Evolutionary conservation across 2,797 vertebrate species (phyloP).

Genomic region (Setipinna tenuifilis): DNA sequence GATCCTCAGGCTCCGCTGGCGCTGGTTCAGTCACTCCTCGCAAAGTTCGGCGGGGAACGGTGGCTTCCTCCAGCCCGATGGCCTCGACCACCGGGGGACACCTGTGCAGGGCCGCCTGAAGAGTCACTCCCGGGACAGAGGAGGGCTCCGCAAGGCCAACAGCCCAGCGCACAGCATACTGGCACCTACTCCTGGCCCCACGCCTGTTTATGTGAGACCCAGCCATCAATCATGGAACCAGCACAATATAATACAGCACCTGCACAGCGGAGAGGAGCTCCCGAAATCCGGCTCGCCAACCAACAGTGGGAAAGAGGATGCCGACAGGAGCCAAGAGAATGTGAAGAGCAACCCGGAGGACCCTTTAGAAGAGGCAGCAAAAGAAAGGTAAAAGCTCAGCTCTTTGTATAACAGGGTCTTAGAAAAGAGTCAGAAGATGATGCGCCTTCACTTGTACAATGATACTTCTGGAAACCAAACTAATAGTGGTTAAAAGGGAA

Average conservation of each 20-base stretch:
- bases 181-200: constrained; percentile 82
- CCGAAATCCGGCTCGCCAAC: constrained; percentile 76
- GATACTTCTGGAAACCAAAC: constrained; percentile 35
- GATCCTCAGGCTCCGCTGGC: constrained; percentile 95
- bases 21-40: constrained; percentile 96
- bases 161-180: constrained; percentile 90
- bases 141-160: constrained; percentile 87
- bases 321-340: constrained; percentile 72
- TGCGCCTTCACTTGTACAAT: constrained; percentile 40
- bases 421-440: constrained; percentile 41
- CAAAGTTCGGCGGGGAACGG: constrained; percentile 85
- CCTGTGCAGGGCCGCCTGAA: constrained; percentile 88
- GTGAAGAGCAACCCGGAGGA: constrained; percentile 81
- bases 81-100: constrained; percentile 89
- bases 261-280: constrained; percentile 78
- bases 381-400: constrained; percentile 83
- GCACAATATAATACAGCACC: constrained; percentile 83
- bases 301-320: constrained; percentile 76
- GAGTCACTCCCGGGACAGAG: constrained; percentile 91
- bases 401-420: neutral
- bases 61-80: constrained; percentile 88
- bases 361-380: constrained; percentile 78
- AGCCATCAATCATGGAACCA: constrained; percentile 85
- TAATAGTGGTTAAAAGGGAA: neutral
- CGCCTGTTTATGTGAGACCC: constrained; percentile 79